Evolutionary conservation across 1,140 invertebrate genomes (phyloP), one percentile per base, ranked within the genome.

Genomic region (Pseudomyrmex cubaensis): DNA sequence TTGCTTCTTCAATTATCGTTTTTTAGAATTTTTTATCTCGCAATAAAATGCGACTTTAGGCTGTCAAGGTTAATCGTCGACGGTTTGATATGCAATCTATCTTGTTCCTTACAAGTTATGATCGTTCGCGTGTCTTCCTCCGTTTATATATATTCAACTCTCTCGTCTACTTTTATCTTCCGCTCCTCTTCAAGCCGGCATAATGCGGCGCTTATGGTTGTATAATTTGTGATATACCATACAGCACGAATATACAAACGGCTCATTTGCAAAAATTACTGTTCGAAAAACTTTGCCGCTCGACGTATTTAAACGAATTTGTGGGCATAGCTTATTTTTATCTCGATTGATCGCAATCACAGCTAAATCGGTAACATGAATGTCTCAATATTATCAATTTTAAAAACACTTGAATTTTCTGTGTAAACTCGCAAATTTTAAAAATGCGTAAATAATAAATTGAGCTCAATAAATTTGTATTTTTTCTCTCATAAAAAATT

Each of bases 41-140:
- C 69, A 84, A 82, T 75, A 86, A 73, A 62, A 83, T 76, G 59
- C 73, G 22, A 84, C 83, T 77, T 87, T 87, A 88, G 85, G 73
- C 75, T 12, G 52, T 85, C 92, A 93, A 93, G 92, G 92, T 92
- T 89, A 93, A 90, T 91, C 83, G 87, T 57, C 63, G 67, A 82
- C 75, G 63, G 54, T 85, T 73, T 57, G 25, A 25, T 25, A 25
- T 25, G 83, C 63, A 48, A 91, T 86, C 85, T 89, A 54, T 72
- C 61, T 67, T 82, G 82, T 87, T 86, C 82, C 63, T 74, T 86
- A 85, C 73, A 80, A 63, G 76, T 90, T 82, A 35, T 77, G 75
- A 70, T 59, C 59, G 59, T 87, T 92, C 80, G 91, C 91, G 91
- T 92, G 91, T 87, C 84, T 90, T 89, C 66, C 85, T 87, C 69